phyloP scores from a whole-genome alignment of 2,888 invertebrate genomes.

The Formica aserva region DNA sequence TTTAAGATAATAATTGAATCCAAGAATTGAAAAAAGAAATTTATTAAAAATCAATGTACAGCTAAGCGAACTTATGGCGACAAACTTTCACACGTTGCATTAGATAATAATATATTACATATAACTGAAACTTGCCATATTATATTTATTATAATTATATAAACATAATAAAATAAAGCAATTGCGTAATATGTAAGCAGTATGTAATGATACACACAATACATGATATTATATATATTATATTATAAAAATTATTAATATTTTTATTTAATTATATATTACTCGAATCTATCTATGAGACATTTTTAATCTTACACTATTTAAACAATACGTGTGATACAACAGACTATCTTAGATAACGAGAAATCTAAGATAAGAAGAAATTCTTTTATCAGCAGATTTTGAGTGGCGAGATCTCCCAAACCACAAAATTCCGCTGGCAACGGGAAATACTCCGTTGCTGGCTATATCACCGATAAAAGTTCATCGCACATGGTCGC shows the following conservation, averaged over 20 bases:
- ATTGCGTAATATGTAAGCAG: background rate
- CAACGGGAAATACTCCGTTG: background rate
- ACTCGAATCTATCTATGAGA: background rate
- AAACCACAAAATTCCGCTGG: constrained; percentile 10
- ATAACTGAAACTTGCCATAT: background rate
- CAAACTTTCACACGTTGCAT: background rate
- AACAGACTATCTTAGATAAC: background rate
- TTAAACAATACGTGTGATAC: background rate
- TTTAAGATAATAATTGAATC: background rate
- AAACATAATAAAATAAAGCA: background rate
- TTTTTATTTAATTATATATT: background rate
- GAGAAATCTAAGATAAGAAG: background rate
- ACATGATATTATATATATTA: background rate
- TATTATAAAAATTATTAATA: background rate
- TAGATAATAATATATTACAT: background rate
- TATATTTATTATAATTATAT: background rate
- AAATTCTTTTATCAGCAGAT: background rate
- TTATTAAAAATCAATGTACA: background rate
- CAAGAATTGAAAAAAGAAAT: background rate
- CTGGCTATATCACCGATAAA: background rate
- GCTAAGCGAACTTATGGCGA: background rate
- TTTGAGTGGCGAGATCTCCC: background rate
- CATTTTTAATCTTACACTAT: background rate
- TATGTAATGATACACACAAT: background rate
- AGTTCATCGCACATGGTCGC: background rate